Base-by-base conservation (phyloP, 2,113 vertebrate genomes). In the Leuciscus idus region DNA sequence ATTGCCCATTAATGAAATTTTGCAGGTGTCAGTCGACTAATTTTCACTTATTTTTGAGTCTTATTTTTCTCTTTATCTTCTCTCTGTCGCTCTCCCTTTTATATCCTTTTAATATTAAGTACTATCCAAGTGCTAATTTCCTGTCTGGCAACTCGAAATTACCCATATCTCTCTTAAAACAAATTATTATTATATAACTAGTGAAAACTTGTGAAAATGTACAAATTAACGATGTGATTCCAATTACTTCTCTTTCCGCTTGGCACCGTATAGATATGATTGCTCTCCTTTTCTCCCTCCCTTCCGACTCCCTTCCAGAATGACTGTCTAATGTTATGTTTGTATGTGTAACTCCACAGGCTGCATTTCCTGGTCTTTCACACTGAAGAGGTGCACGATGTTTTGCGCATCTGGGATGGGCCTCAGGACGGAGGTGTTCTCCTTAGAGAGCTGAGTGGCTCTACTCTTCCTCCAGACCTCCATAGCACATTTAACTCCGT, bases 361-460 rank as follows among this genome's bases (percentile, higher is more conserved):
- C 93, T 99, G n/a, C 98, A 99, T 85, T 99, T 99, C 92, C 93
- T 98, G 92, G 98, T 99, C 43, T 99, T 98, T 89, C 97, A 99
- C 94, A 99, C 98, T 0, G 98, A 99, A 89, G 98, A 99, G 88
- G 96, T 99, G 61, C 98, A 99, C 0, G 98, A 99, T 0, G 96
- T 99, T 81, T 94, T 99, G 74, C 95, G 97, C 79, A 96, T 99
- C 90, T 99, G 98, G 98, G 98, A 99, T 0, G 98, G 98, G 2
- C 96, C 97, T 0, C 96, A 97, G 93, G 97, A 99, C 57, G 99
- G 97, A 0, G 98, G 98, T 23, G 97, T 99, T 48, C 94, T 99
- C 30, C 94, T 99, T 28, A 94, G 92, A 91, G 98, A 99, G 93
- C 90, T 97, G 75, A 99, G 98, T 0, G 98, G 98, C 6, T 95